phyloP scores from a whole-genome alignment of 2,113 vertebrate species.

The Syngnathus typhle region DNA sequence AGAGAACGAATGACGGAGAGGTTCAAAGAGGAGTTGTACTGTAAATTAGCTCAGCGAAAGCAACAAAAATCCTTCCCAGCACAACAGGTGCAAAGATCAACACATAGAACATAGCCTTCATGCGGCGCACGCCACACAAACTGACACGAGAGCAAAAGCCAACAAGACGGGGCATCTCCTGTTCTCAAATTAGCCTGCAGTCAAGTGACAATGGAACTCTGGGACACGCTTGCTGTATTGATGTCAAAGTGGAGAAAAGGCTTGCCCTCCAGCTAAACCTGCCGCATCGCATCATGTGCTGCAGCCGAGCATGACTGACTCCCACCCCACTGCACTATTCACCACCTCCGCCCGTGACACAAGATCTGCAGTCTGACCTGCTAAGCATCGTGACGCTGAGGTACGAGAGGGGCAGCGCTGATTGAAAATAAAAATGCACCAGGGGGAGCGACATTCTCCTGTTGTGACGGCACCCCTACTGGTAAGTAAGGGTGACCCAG shows the following conservation, averaged over 20 bases:
- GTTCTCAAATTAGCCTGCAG: slow-evolving; percentile 62
- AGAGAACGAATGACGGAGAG: slow-evolving; percentile 7
- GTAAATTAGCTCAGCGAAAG: neutral
- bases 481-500: slow-evolving; percentile 18
- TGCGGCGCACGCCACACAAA: neutral
- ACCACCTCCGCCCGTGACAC: slow-evolving; percentile 41
- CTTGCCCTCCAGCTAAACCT: slow-evolving; percentile 42
- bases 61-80: slow-evolving; percentile 8
- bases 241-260: slow-evolving; percentile 49
- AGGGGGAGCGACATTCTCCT: slow-evolving; percentile 36
- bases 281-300: slow-evolving; percentile 54
- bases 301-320: slow-evolving; percentile 34
- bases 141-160: slow-evolving; percentile 17
- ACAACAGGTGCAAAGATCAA: slow-evolving; percentile 37
- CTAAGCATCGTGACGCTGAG: slow-evolving; percentile 46
- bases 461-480: slow-evolving; percentile 25
- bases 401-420: slow-evolving; percentile 29
- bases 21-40: slow-evolving; percentile 8
- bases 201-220: slow-evolving; percentile 70
- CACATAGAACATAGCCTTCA: slow-evolving; percentile 21
- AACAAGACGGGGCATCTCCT: slow-evolving; percentile 47
- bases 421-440: slow-evolving; percentile 14
- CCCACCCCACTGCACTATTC: slow-evolving; percentile 13
- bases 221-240: slow-evolving; percentile 41
- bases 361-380: slow-evolving; percentile 60